Evolutionary conservation across 2,888 invertebrate species (phyloP).

Genomic region (Bellardia bayeri): DNA sequence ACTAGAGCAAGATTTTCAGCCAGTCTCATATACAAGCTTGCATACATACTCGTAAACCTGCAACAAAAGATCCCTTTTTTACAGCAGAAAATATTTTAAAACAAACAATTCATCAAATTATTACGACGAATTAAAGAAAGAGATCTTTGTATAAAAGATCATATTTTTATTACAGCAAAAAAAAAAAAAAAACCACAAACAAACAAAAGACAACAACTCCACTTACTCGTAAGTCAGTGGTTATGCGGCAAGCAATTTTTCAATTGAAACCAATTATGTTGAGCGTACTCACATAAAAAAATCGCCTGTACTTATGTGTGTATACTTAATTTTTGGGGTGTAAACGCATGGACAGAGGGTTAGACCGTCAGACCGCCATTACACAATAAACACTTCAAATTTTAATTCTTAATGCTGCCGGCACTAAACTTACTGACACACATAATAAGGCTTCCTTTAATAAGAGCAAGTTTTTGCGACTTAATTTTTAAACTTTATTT

Average conservation of each 20-base stretch:
- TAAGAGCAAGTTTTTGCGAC: background rate
- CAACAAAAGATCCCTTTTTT: slow-evolving; percentile 25
- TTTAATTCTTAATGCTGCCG: background rate
- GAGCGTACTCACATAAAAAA: background rate
- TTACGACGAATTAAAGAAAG: slow-evolving; percentile 30
- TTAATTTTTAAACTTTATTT: background rate
- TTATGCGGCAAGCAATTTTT: slow-evolving; percentile 35
- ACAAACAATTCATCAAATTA: slow-evolving; percentile 52
- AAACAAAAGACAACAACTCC: background rate
- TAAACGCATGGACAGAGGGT: background rate
- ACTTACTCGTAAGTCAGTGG: slow-evolving; percentile 10
- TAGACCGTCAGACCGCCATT: background rate
- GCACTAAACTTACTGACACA: background rate
- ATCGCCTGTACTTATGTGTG: background rate
- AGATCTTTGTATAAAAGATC: slow-evolving; percentile 27
- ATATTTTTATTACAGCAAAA: background rate
- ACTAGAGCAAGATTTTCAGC: slow-evolving; percentile 10
- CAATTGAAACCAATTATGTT: slow-evolving; percentile 57
- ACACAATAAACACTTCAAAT: background rate
- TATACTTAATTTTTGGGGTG: background rate
- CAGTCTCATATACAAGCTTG: background rate
- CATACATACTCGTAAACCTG: background rate
- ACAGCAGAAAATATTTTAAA: slow-evolving; percentile 10
- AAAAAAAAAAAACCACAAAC: background rate
- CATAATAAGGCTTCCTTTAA: background rate